Evolutionary conservation across 2,888 invertebrate species (phyloP).

Genomic region (Rhorus exstirpatorius): DNA sequence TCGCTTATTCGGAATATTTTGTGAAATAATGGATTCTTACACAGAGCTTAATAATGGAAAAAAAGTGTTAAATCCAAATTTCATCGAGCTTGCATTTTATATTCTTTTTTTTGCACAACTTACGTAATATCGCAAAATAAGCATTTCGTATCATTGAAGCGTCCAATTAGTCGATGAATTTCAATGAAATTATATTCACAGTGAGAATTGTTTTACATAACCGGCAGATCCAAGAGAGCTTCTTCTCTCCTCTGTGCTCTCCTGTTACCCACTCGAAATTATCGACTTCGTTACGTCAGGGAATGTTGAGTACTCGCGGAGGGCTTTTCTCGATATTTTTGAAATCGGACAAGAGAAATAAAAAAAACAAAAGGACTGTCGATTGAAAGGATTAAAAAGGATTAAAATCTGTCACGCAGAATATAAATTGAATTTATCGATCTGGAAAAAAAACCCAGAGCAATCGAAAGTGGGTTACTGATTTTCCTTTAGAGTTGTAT

Average conservation of each 20-base stretch:
- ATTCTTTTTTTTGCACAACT: too few relatives aligned
- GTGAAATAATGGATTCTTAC: too few relatives aligned
- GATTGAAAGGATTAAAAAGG: not conserved
- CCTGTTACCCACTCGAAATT: slow-evolving; percentile 18
- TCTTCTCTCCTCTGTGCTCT: not conserved
- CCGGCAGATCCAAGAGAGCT: not conserved
- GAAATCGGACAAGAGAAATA: not conserved
- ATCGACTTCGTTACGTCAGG: slow-evolving; percentile 35
- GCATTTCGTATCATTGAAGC: not conserved
- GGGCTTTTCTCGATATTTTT: slow-evolving; percentile 11
- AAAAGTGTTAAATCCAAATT: not conserved
- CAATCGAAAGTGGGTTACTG: not conserved
- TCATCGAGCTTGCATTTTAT: not conserved
- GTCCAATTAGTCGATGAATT: slow-evolving; percentile 20
- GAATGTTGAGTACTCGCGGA: not conserved
- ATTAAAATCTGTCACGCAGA: not conserved
- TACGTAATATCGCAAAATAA: too few relatives aligned
- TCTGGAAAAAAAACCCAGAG: not conserved
- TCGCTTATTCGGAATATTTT: too few relatives aligned
- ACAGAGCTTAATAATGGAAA: too few relatives aligned
- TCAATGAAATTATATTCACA: slow-evolving; percentile 35
- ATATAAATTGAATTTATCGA: not conserved
- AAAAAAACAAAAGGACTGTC: too few relatives aligned
- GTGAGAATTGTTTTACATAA: slow-evolving; percentile 2
- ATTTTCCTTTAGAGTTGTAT: too few relatives aligned